Conservation (phyloP, 2,797 vertebrate genomes). For the Gymnodraco acuticeps region DNA sequence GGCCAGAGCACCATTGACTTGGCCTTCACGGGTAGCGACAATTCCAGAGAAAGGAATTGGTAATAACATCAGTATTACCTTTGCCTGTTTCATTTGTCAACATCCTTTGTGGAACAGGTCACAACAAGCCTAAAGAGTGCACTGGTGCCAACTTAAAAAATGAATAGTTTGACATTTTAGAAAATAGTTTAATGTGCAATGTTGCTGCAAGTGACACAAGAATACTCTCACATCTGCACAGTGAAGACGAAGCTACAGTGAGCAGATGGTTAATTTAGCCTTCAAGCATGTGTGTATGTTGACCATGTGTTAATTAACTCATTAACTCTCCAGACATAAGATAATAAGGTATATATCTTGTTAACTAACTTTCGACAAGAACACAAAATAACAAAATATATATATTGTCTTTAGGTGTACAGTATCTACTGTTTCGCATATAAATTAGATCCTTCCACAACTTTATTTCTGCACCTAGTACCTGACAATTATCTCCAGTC, state of each 20-base stretch:
- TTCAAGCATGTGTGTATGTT: background rate
- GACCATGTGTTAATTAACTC: background rate
- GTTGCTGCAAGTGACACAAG: no score
- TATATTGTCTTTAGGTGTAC: background rate
- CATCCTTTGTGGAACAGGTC: background rate
- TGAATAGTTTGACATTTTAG: background rate
- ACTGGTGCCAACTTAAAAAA: background rate
- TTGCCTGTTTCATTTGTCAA: background rate
- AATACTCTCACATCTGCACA: no score
- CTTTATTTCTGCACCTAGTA: slow-evolving; percentile 20
- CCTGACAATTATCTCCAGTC: slow-evolving; percentile 23
- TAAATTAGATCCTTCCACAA: slow-evolving; percentile 21
- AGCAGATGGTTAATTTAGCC: background rate
- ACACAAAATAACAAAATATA: background rate
- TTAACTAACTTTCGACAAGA: background rate
- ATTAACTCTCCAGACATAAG: background rate
- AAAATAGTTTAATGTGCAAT: background rate
- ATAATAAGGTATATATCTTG: background rate
- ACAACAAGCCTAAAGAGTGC: background rate
- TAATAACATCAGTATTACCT: background rate
- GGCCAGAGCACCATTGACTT: background rate
- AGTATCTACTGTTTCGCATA: background rate
- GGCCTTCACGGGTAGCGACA: background rate
- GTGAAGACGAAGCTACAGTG: background rate
- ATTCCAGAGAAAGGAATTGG: background rate